Base-by-base conservation (phyloP, 2,888 invertebrate genomes). In the Autographa pulchrina region DNA sequence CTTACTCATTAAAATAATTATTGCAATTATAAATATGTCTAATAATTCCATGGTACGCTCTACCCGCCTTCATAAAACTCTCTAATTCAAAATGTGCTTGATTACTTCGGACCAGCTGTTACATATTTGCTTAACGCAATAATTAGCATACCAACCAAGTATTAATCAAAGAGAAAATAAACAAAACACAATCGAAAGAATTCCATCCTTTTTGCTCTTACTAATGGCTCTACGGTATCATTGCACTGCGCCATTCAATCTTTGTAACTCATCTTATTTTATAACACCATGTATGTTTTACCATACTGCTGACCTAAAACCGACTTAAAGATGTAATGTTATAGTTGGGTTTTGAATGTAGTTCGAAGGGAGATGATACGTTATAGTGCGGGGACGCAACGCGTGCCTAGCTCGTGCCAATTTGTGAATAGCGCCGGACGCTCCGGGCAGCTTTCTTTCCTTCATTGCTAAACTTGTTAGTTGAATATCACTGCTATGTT, bases 381-480 rank as follows among this genome's bases (percentile, higher is more conserved):
- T 89, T 92, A 70, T 72, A 71, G 58, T 70, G 76, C 77, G 81
- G 70, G 54, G 74, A 74, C 60, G 73, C 78, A 88, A 90, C 94
- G 94, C 94, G 94, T 94, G 95, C 91, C 92, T 90, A 92, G 94
- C 94, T 95, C 95, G 95, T 95, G 94, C 94, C 94, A 95, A 95
- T 94, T 95, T 95, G 95, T 94, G 94, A 93, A 93, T 93, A 94
- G 92, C 93, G 91, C 92, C 93, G 93, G 93, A 92, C 93, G 94
- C 93, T 92, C 86, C 89, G 88, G 91, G 92, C 93, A 91, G 93
- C 94, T 95, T 95, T 95, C 94, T 95, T 95, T 95, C 94, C 94
- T 92, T 86, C 91, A 91, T 92, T 92, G 93, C 93, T 94, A 91
- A 92, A 94, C 94, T 93, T 92, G 94, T 94, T 93, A 92, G 92